phyloP scores from a whole-genome alignment of 2,797 vertebrate species.

The Staurois parvus region DNA sequence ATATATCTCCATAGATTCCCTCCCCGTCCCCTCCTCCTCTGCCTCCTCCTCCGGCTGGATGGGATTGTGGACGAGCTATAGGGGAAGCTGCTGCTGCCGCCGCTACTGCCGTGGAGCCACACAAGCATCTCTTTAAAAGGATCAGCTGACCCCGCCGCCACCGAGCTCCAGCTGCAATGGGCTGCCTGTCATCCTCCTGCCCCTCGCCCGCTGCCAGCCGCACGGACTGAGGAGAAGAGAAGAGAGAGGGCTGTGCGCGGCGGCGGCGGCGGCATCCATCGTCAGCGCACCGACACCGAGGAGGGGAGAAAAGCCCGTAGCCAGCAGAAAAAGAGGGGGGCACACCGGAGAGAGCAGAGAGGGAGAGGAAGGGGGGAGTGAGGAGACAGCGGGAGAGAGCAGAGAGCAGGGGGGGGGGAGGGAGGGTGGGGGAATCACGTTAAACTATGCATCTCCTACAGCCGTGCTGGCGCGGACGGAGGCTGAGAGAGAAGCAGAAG shows the following conservation, averaged over 20 bases:
- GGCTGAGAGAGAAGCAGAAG: slow-evolving; percentile 78
- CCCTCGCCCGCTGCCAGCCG: slow-evolving; percentile 77
- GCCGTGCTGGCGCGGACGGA: slow-evolving; percentile 82
- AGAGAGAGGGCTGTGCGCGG: no score
- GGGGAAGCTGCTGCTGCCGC: slow-evolving; percentile 68
- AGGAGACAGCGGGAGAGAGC: slow-evolving; percentile 36
- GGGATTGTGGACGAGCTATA: slow-evolving; percentile 74
- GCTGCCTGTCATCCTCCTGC: slow-evolving; percentile 77
- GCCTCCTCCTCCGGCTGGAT: slow-evolving; percentile 70
- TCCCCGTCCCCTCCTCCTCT: slow-evolving; percentile 54
- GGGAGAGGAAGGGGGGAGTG: slow-evolving; percentile 8
- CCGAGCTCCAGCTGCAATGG: slow-evolving; percentile 82
- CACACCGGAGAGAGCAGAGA: slow-evolving; percentile 30
- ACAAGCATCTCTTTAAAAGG: slow-evolving; percentile 77
- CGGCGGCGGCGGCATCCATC: neutral
- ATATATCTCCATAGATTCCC: slow-evolving; percentile 57
- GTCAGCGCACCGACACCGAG: neutral
- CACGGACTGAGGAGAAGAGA: slow-evolving; percentile 72
- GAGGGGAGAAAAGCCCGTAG: neutral
- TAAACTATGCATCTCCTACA: slow-evolving; percentile 86
- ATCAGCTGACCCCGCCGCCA: slow-evolving; percentile 80
- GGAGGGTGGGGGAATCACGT: slow-evolving; percentile 64
- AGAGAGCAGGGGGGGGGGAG: slow-evolving; percentile 20
- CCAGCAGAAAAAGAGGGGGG: no score
- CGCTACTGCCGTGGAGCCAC: slow-evolving; percentile 68